Evolutionary conservation across 2,888 invertebrate species (phyloP), one percentile per base, ranked within the genome.

Genomic region (Melipona bicolor): DNA sequence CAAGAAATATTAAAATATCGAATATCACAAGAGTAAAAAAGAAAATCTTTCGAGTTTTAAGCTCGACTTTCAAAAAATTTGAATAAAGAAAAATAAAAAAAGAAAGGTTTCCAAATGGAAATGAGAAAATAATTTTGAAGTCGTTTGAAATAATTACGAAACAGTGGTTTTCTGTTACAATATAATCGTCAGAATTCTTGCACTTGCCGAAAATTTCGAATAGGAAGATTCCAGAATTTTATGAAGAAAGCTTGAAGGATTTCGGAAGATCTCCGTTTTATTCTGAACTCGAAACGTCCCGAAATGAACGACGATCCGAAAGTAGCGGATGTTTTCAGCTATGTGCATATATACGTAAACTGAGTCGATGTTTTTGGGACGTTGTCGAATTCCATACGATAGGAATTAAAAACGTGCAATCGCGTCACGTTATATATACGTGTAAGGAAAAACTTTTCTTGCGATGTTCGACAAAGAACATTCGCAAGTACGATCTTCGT

Each of bases 201-300:
- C 65, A 54, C 54, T 74, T 36, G 13, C 17, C 19, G 17, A 17
- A 67, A 21, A 17, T 56, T 24, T 43, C 24, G 27, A 27, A 49
- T 24, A 72, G 19, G 3, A 27, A 19, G 59, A 49, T 49, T 19
- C 11, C 19, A 69, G 69, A 52, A 52, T 52, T 52, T 36, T 36
- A 24, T 17, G 70, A 54, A 32, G 2, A 69, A 52, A 32, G 54
- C 52, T 54, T 9, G 15, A 21, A 52, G 36, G 64, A 36, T 54
- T 54, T 70, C 5, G 2, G 17, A 49, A 27, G 67, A 75, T 43
- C 24, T 67, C 54, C 27, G 27, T 67, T 75, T 67, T 43, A 75
- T 67, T 56, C 56, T n/a, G 32, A 67, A 67, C 54, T 62, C 62
- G 52, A 62, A 24, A 21, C 19, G 70, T 70, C 21, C 52, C 36